Conservation (phyloP, 2,888 invertebrate genomes). For the Phalera bucephala region DNA sequence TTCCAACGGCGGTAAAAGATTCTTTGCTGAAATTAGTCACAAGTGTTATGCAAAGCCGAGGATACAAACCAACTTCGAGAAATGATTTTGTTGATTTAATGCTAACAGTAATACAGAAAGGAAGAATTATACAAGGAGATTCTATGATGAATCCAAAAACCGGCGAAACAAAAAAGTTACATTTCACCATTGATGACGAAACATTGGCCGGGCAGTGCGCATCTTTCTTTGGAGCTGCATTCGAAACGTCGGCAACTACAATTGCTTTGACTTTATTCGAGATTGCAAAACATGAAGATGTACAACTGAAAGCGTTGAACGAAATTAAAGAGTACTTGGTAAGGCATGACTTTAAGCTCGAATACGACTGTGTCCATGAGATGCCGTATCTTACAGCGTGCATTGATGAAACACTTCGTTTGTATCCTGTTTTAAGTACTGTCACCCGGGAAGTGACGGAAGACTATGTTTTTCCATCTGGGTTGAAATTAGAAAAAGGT, state of each 20-base stretch:
- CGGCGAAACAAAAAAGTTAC: conserved; percentile 18
- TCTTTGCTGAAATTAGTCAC: conserved; percentile 1
- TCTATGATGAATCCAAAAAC: conserved; percentile 10
- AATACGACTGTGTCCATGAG: conserved; percentile 36
- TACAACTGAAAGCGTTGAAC: conserved; percentile 22
- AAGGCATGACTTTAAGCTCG: conserved; percentile 19
- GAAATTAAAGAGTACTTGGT: conserved; percentile 38
- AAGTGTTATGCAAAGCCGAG: conserved; percentile 4
- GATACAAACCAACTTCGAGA: conserved; percentile 8
- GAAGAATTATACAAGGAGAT: conserved; percentile 18
- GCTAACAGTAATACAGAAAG: conserved; percentile 10
- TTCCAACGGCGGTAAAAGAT: conserved; percentile 1
- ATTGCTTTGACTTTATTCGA: conserved; percentile 36
- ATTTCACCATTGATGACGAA: conserved; percentile 46
- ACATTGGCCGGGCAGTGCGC: conserved; percentile 73
- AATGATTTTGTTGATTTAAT: conserved; percentile 29
- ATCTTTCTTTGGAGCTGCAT: conserved; percentile 57
- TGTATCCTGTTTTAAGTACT: conserved; percentile 33
- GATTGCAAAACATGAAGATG: conserved; percentile 32
- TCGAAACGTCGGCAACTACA: conserved; percentile 40
- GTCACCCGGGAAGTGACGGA: conserved; percentile 36
- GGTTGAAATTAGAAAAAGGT: conserved; percentile 36
- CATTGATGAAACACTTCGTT: conserved; percentile 35
- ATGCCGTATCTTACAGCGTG: conserved; percentile 40
- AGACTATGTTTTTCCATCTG: conserved; percentile 36